Base-by-base conservation (phyloP, 1,140 invertebrate species). In the Amyelois transitella region DNA sequence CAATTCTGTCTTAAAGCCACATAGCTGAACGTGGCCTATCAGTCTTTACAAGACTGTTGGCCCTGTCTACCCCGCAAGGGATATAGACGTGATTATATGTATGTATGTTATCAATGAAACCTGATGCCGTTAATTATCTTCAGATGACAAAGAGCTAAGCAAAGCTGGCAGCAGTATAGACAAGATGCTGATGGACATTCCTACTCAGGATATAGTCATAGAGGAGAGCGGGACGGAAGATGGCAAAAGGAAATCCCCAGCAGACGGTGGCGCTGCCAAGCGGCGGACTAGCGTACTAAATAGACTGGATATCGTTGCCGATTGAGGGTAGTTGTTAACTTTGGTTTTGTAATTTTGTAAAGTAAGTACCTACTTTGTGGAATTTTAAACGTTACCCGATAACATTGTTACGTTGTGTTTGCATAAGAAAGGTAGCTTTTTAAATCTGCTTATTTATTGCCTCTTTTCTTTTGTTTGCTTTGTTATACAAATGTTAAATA, bases 151-250 rank as follows among this genome's bases (percentile, higher is more conserved):
- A 8, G 60, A 70, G 6, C 19, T 71, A 14, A 54, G 59, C 61
- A 72, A 68, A 57, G 71, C 67, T 44, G 51, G 53, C 51, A 64
- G 60, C 45, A 81, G 66, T 56, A 51, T 81, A 38, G 79, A 85
- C 55, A 66, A 56, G 7, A 54, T 85, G 19, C 63, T 85, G 32
- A 60, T 85, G 72, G 75, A 68, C 43, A 70, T 85, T 48, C 71
- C 77, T 6, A 72, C 62, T 0, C 81, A 81, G 57, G 79, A 78
- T 43, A 73, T 81, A 7, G 58, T 62, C 17, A 61, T 75, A 6
- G 66, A 67, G 18, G 69, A 71, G 2, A 53, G 63, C 18, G 65
- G 62, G 20, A 55, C 22, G 28, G 52, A 48, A 18, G 19, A 53
- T 12, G 55, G 58, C 19, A 82, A 82, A 51, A 44, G 81, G 17